Conservation (phyloP, 2,888 invertebrate species). For the Cataglyphis livida region DNA sequence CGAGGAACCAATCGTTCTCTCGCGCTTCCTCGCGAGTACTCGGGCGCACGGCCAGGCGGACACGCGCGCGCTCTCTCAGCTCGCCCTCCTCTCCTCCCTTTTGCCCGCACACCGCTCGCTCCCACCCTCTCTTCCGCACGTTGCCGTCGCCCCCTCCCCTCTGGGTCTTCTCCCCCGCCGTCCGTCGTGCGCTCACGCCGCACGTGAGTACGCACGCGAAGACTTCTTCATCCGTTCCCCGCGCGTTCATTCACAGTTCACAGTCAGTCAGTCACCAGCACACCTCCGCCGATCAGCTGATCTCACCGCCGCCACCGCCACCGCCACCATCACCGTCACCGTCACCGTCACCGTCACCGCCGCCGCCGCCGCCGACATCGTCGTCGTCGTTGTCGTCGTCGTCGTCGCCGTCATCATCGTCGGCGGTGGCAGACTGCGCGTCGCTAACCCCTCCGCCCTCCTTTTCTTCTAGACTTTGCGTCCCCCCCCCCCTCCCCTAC, state of each 20-base stretch:
- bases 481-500: constrained; percentile 55
- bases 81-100: constrained; percentile 25
- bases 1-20: constrained; percentile 39
- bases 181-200: constrained; percentile 62
- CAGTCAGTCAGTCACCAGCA: constrained; percentile 77
- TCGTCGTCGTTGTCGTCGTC: constrained; percentile 32
- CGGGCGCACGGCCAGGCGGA: constrained; percentile 73
- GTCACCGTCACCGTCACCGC: constrained; percentile 78
- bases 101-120: constrained; percentile 10
- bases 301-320: constrained; percentile 67
- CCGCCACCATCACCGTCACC: constrained; percentile 12
- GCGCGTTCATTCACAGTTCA: constrained; percentile 75
- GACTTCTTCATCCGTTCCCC: constrained; percentile 80
- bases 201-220: constrained; percentile 74
- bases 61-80: constrained; percentile 69
- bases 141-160: constrained; percentile 57
- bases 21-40: constrained; percentile 66
- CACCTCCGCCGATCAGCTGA: constrained; percentile 76
- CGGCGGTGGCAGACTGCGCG: constrained; percentile 81
- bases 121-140: constrained; percentile 47
- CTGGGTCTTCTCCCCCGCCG: constrained; percentile 47
- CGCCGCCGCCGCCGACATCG: constrained; percentile 77
- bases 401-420: constrained; percentile 38
- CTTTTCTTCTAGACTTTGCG: constrained; percentile 65
- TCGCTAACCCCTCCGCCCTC: constrained; percentile 80